phyloP scores from a whole-genome alignment of 1,140 invertebrate species.

The Drosophila lacertosa region DNA sequence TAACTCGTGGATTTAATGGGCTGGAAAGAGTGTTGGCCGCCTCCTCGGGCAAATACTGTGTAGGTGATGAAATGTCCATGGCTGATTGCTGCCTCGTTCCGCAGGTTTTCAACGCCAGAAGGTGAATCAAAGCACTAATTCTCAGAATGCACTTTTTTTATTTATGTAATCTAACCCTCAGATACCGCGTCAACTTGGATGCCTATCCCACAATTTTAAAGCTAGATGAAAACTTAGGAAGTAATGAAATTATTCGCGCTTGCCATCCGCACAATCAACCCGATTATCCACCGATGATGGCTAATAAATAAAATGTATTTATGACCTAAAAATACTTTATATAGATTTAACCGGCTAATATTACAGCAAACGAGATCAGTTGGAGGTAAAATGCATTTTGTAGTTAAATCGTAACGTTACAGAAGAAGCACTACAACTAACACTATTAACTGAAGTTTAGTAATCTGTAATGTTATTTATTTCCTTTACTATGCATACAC shows the following conservation, averaged over 20 bases:
- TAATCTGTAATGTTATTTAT: too few relatives aligned
- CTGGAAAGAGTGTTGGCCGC: constrained; percentile 93
- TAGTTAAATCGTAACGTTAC: background rate
- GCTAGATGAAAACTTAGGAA: constrained; percentile 92
- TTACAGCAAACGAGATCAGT: too few relatives aligned
- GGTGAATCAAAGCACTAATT: constrained; percentile 84
- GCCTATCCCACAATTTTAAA: constrained; percentile 94
- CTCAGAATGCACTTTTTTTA: background rate
- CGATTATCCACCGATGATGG: constrained; percentile 92
- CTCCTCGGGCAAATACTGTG: constrained; percentile 95
- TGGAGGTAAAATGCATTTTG: background rate
- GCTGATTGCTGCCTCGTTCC: constrained; percentile 98
- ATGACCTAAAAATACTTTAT: constrained; percentile 6
- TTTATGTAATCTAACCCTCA: constrained; percentile 62
- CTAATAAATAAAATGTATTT: constrained; percentile 85
- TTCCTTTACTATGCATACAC: too few relatives aligned
- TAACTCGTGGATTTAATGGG: constrained; percentile 93
- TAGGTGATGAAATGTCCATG: constrained; percentile 95
- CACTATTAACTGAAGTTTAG: too few relatives aligned
- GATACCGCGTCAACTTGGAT: constrained; percentile 94
- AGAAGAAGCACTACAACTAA: too few relatives aligned
- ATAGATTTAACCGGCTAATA: constrained; percentile 4
- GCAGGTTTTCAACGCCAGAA: constrained; percentile 95
- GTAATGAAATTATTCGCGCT: constrained; percentile 92
- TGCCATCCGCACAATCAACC: constrained; percentile 94